A percentile compares a stretch with the other conserved stretches of the same genome.
These are phyloP conservation scores for Strix uralensis DNA, from an alignment of 2,113 vertebrate genomes.

Conservation along the genomic window DNA sequence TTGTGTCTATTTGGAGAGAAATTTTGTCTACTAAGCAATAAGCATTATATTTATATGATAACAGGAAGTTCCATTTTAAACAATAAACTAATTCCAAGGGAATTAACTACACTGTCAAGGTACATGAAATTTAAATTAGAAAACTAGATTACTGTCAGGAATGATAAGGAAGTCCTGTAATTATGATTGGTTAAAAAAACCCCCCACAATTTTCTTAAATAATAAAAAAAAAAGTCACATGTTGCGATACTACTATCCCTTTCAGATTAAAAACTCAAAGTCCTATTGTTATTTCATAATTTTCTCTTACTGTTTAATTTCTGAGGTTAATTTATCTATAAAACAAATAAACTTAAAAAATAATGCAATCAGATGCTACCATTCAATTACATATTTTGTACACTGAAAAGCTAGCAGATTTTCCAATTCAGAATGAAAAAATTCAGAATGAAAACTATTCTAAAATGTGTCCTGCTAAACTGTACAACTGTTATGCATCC, in stretches of 20 bases:
- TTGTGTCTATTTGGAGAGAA: background rate
- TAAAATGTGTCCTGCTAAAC: background rate
- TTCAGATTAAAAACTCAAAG: background rate
- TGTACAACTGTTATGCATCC: background rate
- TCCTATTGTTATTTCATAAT: background rate
- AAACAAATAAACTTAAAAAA: background rate
- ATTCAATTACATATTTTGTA: background rate
- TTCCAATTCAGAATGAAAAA: background rate
- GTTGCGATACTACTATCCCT: background rate
- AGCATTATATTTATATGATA: background rate
- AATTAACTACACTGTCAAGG: background rate
- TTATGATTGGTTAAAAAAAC: background rate
- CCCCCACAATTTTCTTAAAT: background rate
- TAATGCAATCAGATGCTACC: background rate
- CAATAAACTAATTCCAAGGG: background rate
- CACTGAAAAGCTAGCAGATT: fast-evolving
- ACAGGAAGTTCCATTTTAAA: background rate
- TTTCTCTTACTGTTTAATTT: background rate
- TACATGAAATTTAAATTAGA: background rate
- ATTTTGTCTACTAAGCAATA: background rate
- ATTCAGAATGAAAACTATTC: background rate
- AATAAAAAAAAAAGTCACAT: fast-evolving
- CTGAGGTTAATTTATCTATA: background rate
- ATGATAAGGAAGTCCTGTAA: background rate
- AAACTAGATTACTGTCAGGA: background rate